A percentile compares a stretch with the other conserved stretches of the same genome.
Evolutionary conservation across 2,113 vertebrate genomes (phyloP).

Genomic region (Callipepla californica): DNA sequence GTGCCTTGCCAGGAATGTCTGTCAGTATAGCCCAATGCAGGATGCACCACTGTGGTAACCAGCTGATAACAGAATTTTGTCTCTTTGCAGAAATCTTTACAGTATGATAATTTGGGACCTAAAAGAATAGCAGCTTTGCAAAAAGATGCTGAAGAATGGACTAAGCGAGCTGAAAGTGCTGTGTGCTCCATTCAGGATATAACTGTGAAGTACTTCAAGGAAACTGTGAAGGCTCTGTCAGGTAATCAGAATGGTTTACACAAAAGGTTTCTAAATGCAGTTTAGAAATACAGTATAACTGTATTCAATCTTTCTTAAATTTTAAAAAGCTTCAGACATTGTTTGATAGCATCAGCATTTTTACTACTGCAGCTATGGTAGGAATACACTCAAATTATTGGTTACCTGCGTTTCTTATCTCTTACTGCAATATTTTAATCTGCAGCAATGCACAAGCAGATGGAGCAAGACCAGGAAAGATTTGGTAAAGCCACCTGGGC

Average conservation of each 20-base stretch:
- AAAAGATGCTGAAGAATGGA: constrained; percentile 91
- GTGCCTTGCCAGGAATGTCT: neutral
- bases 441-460: constrained; percentile 92
- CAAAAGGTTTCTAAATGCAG: neutral
- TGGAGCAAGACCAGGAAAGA: constrained; percentile 87
- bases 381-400: neutral
- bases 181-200: constrained; percentile 92
- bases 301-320: neutral
- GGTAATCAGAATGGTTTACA: constrained; percentile 75
- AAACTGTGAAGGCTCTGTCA: constrained; percentile 88
- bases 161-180: constrained; percentile 83
- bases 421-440: neutral
- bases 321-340: neutral
- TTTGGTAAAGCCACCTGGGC: constrained; percentile 93
- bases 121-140: constrained; percentile 87
- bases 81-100: constrained; percentile 86
- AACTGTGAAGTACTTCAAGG: constrained; percentile 94
- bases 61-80: neutral
- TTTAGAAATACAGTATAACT: no score
- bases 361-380: neutral
- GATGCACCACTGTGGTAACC: neutral
- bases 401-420: neutral
- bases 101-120: constrained; percentile 89
- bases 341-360: neutral
- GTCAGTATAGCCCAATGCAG: no score